A percentile compares a stretch with the other conserved stretches of the same genome.
These are phyloP conservation scores for Rhyacichthys aspro DNA, from an alignment of 2,797 vertebrate genomes.

Conservation along the genomic window DNA sequence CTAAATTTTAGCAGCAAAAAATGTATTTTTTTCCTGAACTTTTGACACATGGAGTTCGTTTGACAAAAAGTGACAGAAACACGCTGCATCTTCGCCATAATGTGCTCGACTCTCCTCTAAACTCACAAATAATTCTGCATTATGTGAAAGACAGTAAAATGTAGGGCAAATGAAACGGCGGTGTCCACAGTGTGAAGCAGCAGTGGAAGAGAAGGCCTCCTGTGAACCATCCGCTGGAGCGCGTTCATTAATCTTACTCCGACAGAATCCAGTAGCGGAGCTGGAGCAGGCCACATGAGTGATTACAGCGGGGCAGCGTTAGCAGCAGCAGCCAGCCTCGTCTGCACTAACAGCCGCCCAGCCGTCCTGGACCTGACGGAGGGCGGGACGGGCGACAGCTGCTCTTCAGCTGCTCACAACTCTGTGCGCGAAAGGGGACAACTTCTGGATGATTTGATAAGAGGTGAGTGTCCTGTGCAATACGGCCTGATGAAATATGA, in stretches of 20 bases:
- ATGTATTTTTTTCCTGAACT: background rate
- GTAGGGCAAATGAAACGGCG: background rate
- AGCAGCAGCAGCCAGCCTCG: background rate
- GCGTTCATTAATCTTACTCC: slow-evolving; percentile 26
- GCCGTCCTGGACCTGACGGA: background rate
- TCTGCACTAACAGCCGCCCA: too few relatives aligned
- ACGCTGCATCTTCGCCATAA: background rate
- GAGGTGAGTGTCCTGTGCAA: slow-evolving; percentile 12
- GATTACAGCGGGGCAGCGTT: slow-evolving; percentile 23
- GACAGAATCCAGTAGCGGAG: slow-evolving; percentile 17
- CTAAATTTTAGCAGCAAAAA: too few relatives aligned
- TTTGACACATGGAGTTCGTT: background rate
- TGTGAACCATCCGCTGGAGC: slow-evolving; percentile 4
- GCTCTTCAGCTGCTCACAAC: slow-evolving; percentile 19
- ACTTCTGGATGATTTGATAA: slow-evolving; percentile 24
- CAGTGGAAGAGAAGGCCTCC: background rate
- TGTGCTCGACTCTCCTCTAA: background rate
- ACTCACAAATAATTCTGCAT: background rate
- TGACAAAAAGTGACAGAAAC: background rate
- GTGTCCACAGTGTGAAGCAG: background rate
- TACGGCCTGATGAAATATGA: slow-evolving; percentile 13
- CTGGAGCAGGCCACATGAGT: slow-evolving; percentile 22
- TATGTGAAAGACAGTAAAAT: background rate
- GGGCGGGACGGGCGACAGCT: slow-evolving; percentile 26
- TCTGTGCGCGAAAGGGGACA: background rate